These are phyloP conservation scores for Parazoanthus darwini DNA, from an alignment of 92 coral and sea anemone species.

Conservation along the genomic window DNA sequence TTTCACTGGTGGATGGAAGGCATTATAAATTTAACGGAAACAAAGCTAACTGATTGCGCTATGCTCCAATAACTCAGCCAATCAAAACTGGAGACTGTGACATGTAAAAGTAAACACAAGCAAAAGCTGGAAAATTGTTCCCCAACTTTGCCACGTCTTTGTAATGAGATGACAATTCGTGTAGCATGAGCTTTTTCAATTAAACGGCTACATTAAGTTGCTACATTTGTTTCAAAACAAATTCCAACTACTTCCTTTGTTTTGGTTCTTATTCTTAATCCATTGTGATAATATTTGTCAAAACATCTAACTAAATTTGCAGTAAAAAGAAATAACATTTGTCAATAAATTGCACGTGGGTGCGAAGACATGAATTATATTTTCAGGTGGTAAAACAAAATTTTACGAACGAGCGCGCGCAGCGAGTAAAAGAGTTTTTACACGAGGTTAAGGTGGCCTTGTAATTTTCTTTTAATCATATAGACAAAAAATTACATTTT, in stretches of 20 bases:
- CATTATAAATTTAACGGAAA: conserved; percentile 5
- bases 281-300: background rate
- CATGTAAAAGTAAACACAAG: conserved; percentile 21
- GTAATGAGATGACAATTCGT: background rate
- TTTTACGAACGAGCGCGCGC: no score
- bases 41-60: background rate
- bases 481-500: no score
- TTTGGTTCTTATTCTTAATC: background rate
- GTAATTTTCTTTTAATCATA: no score
- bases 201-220: background rate
- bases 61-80: background rate
- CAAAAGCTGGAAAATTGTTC: background rate
- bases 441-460: no score
- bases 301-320: background rate
- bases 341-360: no score
- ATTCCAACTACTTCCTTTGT: background rate
- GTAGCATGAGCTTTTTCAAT: background rate
- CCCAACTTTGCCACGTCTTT: background rate
- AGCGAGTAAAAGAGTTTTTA: no score
- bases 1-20: conserved; percentile 9
- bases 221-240: background rate
- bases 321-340: background rate
- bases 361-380: no score
- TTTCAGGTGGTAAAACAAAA: no score
- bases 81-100: conserved; percentile 7